phyloP scores from a whole-genome alignment of 2,888 invertebrate species.

The Eilema caniola region DNA sequence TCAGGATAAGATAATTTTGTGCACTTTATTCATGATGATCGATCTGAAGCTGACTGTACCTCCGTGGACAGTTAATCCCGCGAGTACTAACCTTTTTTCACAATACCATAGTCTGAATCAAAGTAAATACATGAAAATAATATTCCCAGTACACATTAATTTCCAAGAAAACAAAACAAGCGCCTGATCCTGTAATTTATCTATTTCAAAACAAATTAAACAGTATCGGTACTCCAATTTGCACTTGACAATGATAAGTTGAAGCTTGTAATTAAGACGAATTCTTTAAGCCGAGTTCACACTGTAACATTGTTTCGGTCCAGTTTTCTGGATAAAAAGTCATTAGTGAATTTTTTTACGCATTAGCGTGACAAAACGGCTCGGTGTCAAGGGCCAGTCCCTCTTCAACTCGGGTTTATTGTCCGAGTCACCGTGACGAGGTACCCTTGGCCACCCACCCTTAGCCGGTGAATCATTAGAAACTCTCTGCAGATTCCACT shows the following conservation, averaged over 20 bases:
- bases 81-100: background rate
- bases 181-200: constrained; percentile 21
- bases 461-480: constrained; percentile 44
- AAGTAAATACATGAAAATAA: background rate
- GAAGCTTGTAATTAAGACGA: constrained; percentile 50
- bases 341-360: constrained; percentile 52
- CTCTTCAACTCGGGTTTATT: constrained; percentile 54
- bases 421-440: constrained; percentile 38
- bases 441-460: constrained; percentile 32
- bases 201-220: constrained; percentile 41
- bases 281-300: constrained; percentile 42
- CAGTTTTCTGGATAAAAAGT: constrained; percentile 39
- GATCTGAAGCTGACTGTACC: too few relatives aligned
- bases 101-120: background rate
- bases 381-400: constrained; percentile 48
- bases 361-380: constrained; percentile 62
- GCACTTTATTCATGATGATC: too few relatives aligned
- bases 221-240: constrained; percentile 49
- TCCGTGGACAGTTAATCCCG: background rate
- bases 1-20: too few relatives aligned
- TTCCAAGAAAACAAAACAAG: constrained; percentile 3
- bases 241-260: constrained; percentile 65
- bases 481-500: constrained; percentile 33
- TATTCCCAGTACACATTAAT: background rate
- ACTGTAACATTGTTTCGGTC: constrained; percentile 33